phyloP scores from a whole-genome alignment of 2,797 vertebrate species.

The Brachyrhaphis roseni region DNA sequence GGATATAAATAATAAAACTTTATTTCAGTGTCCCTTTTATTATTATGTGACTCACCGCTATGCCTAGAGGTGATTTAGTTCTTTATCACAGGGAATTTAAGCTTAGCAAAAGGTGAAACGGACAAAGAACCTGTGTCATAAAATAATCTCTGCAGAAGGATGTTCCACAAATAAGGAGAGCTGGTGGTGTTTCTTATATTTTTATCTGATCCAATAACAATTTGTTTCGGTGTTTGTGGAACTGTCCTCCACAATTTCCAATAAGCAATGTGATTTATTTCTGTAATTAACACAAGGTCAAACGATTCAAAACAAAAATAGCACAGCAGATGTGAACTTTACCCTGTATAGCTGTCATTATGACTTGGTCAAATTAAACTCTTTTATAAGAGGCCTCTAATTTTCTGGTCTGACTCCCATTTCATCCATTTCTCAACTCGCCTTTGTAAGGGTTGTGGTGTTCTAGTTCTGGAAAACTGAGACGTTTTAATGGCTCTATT shows the following conservation, averaged over 20 bases:
- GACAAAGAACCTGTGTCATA: constrained; percentile 24
- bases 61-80: constrained; percentile 68
- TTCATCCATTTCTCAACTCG: neutral
- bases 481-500: neutral
- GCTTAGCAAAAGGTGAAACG: constrained; percentile 35
- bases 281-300: constrained; percentile 35
- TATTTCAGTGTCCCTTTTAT: constrained; percentile 80
- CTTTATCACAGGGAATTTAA: constrained; percentile 50
- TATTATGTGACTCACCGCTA: constrained; percentile 73
- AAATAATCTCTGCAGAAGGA: constrained; percentile 19
- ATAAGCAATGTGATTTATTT: constrained; percentile 48
- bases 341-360: neutral
- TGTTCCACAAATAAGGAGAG: constrained; percentile 42
- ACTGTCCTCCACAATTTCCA: constrained; percentile 10
- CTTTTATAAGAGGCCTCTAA: neutral
- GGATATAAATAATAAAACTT: constrained; percentile 85
- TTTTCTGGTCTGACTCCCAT: neutral
- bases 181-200: neutral
- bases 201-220: constrained; percentile 45
- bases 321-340: neutral
- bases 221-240: constrained; percentile 33
- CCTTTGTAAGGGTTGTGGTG: neutral
- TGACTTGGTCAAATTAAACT: neutral
- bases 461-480: neutral
- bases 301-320: constrained; percentile 8